Base-by-base conservation (phyloP, 2,888 invertebrate species). In the Raillietiella orientalis region DNA sequence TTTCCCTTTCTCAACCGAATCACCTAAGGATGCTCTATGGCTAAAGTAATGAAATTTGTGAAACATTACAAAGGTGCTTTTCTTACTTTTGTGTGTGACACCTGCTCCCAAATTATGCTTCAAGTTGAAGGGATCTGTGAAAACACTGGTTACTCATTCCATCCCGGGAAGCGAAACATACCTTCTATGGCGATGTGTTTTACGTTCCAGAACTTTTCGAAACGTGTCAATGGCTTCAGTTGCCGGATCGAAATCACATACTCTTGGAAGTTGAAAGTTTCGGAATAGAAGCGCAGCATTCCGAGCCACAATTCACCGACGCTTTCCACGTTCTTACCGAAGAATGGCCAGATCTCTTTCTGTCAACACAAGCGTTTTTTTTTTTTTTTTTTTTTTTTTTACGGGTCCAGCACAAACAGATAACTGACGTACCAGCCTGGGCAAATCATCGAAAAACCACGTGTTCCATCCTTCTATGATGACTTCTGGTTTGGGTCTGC, bases 71-170 rank as follows among this genome's bases (percentile, higher is more conserved):
- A 22, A 14, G 21, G 17, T 10, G 17, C 19, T 25, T 19, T 10
- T 44, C 50, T 46, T 41, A 56, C 56, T 57, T 40, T 50, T 51
- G 29, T 45, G 41, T 2, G 52, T 48, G 23, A 59, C 40, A 3
- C 53, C 56, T 27, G 47, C 44, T 11, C 56, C 56, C 20, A 60
- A 41, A 37, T 60, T 59, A 36, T 59, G 58, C 29, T 36, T 43
- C 17, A 52, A 39, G 36, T 56, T 53, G 44, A 60, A 60, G 5
- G 59, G 59, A 44, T 60, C 60, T 48, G 35, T 38, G 37, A 24
- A 30, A 23, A 26, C 9, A 24, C 14, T 5, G 5, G 9, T 12
- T 13, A 10, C 5, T 5, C 8, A 6, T 13, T 13, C 8, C 11
- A 24, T 8, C 8, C 22, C 5, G 14, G 13, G 3, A 14, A 23